These are phyloP conservation scores for Cheilosia impressa DNA, from an alignment of 2,888 invertebrate species.

Conservation along the genomic window DNA sequence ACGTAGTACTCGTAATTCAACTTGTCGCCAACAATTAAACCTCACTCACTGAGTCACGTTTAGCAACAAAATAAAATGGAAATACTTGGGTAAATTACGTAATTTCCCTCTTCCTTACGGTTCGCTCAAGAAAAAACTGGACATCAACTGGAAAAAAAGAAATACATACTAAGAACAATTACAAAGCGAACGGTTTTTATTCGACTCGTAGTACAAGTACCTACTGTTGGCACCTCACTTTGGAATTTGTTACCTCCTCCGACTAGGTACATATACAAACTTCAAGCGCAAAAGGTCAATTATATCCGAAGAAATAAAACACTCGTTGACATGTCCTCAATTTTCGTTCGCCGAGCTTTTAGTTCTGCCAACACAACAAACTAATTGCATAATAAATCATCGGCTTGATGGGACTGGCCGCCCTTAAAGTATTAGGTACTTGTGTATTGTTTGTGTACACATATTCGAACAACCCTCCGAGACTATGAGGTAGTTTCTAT, in stretches of 20 bases:
- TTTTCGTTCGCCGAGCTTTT: conserved; percentile 49
- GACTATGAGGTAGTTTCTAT: conserved; percentile 12
- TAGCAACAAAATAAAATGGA: conserved; percentile 45
- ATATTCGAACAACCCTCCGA: background rate
- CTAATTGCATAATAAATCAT: conserved; percentile 75
- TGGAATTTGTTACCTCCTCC: conserved; percentile 13
- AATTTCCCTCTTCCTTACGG: conserved; percentile 26
- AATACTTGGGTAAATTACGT: conserved; percentile 55
- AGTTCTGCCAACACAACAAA: conserved; percentile 44
- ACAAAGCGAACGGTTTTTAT: conserved; percentile 18
- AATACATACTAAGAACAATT: conserved; percentile 9
- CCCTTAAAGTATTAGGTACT: conserved; percentile 48
- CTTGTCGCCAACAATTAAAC: conserved; percentile 56
- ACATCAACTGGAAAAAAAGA: conserved; percentile 22
- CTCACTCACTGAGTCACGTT: conserved; percentile 55
- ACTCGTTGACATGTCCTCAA: conserved; percentile 74
- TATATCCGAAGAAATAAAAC: conserved; percentile 71
- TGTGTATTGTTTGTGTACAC: background rate
- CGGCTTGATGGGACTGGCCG: conserved; percentile 55
- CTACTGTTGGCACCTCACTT: conserved; percentile 38
- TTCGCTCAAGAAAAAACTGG: background rate
- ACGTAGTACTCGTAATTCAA: conserved; percentile 26
- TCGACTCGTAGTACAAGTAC: background rate
- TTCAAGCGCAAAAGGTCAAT: conserved; percentile 64
- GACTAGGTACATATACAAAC: background rate